Evolutionary conservation across 2,888 invertebrate species (phyloP), one percentile per base, ranked within the genome.

Genomic region (Listrodromus nycthemerus): DNA sequence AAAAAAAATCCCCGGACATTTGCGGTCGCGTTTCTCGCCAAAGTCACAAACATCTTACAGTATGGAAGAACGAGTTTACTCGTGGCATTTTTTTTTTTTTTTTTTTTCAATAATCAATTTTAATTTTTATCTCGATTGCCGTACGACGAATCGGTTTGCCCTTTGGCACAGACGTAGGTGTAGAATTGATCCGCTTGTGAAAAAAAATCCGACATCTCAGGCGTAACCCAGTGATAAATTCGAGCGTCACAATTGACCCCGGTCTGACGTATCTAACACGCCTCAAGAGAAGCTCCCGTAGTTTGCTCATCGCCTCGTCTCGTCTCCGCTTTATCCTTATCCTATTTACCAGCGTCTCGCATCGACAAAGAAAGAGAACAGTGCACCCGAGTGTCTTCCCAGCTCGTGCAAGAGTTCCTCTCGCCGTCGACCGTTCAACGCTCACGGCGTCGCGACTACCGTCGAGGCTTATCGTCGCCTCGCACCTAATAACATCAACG

Each of bases 381-480:
- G 76, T 83, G 83, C 76, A 71, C 48, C 66, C 76, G 67, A 83
- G 83, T 83, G 83, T 83, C 76, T 83, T 80, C 67, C 33, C 48
- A 13, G 37, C 55, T 67, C 58, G 30, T 16, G 50, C 33, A 3
- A 50, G 37, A 65, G 41, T 45, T 19, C 37, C 27, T 66, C 27
- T 41, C 41, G 10, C 24, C 37, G 19, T 19, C 70, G 70, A 65
- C 50, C 61, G n/a, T 41, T 13, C 41, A 71, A 79, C 65, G 48
- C 75, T 50, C 27, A 50, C 19, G 76, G 80, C 80, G 76, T 76
- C 80, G 55, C 21, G 65, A 76, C 52, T 52, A 63, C 45, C 74
- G 65, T 48, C 71, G 80, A 71, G 71, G 66, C 66, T 80, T 50
- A 80, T 45, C 76, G 80, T 71, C 79, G 76, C 67, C 76, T 67